Conservation (phyloP, 2,888 invertebrate genomes). For the Polyommatus icarus region DNA sequence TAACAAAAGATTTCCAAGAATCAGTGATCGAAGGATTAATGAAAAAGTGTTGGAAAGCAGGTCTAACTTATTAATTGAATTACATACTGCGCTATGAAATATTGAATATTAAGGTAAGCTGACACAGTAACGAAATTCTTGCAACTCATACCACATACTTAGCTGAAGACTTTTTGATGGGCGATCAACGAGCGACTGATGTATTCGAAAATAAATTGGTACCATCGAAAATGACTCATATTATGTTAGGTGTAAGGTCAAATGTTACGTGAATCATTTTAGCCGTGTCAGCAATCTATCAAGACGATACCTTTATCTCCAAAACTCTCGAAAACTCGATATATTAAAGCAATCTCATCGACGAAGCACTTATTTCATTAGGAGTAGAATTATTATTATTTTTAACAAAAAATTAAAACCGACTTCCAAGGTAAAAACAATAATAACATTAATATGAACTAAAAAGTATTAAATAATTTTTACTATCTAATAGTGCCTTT, state of each 20-base stretch:
- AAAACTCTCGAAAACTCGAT: conserved; percentile 45
- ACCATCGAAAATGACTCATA: background rate
- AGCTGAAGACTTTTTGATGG: conserved; percentile 29
- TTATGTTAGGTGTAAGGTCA: background rate
- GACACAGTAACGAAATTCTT: background rate
- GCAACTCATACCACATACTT: conserved; percentile 26
- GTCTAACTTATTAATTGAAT: background rate
- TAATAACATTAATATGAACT: too few relatives aligned
- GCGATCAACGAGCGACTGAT: conserved; percentile 21
- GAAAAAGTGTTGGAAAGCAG: too few relatives aligned
- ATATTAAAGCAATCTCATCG: conserved; percentile 46
- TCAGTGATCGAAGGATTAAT: too few relatives aligned
- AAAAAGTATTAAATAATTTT: too few relatives aligned
- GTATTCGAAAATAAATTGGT: background rate
- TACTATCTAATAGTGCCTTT: too few relatives aligned
- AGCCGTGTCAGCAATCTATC: conserved; percentile 42
- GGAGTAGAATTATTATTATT: too few relatives aligned
- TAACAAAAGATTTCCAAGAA: too few relatives aligned
- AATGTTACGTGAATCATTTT: conserved; percentile 7
- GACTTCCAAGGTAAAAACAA: too few relatives aligned
- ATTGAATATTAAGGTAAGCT: conserved; percentile 9
- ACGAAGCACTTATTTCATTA: conserved; percentile 48
- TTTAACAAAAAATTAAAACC: too few relatives aligned
- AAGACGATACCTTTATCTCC: conserved; percentile 43
- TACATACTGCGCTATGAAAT: background rate